Conservation (phyloP, 1,140 invertebrate species). For the Aphis craccivora region DNA sequence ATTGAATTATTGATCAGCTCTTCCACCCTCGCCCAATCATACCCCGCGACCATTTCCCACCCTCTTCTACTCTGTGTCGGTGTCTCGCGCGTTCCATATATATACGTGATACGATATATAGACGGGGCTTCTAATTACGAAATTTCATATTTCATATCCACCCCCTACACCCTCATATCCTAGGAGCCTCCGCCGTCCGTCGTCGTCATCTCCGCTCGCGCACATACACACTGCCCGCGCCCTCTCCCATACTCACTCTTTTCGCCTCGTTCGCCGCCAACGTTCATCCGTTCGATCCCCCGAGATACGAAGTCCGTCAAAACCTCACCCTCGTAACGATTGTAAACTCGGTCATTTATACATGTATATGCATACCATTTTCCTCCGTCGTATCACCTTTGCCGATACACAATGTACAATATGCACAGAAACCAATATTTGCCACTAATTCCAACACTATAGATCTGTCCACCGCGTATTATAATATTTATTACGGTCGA, state of each 20-base stretch:
- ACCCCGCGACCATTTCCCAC: neutral
- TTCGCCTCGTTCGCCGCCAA: neutral
- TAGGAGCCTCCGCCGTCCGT: conserved; percentile 38
- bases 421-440: conserved; percentile 19
- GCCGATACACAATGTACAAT: neutral
- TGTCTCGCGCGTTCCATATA: neutral
- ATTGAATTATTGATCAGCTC: conserved; percentile 57
- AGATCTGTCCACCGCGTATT: neutral
- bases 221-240: neutral
- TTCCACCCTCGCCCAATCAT: neutral
- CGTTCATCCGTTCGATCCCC: conserved; percentile 17
- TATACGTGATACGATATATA: conserved; percentile 29
- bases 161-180: conserved; percentile 25
- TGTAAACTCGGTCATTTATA: conserved; percentile 15
- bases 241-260: conserved; percentile 13
- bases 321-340: conserved; percentile 53
- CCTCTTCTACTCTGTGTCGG: neutral
- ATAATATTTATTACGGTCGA: neutral
- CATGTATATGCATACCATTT: neutral
- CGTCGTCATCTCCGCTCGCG: conserved; percentile 25
- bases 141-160: conserved; percentile 58
- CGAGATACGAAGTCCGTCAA: conserved; percentile 48
- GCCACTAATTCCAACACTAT: neutral
- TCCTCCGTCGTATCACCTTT: neutral
- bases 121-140: conserved; percentile 57